Percentiles rank a stretch among this genome's conserved stretches.
phyloP scores from a whole-genome alignment of 2,888 invertebrate genomes.

The Nemotelus nigrinus region DNA sequence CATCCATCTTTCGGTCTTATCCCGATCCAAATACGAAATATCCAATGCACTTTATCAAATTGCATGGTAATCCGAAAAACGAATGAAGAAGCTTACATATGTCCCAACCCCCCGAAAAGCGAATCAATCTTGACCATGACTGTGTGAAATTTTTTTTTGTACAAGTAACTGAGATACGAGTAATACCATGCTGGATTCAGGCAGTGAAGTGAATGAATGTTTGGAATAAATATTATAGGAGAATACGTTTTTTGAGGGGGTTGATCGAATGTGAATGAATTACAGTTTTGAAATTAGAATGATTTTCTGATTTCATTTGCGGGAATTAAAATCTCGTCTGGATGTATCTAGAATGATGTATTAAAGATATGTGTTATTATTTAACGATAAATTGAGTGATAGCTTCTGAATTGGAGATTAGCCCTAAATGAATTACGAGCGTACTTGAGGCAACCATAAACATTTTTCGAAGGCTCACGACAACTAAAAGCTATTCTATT shows the following conservation, averaged over 20 bases:
- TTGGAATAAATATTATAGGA: background rate
- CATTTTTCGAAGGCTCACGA: too few relatives aligned
- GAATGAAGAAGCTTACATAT: conserved; percentile 31
- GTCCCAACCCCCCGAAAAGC: conserved; percentile 28
- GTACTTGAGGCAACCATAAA: too few relatives aligned
- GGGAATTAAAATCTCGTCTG: too few relatives aligned
- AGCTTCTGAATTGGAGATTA: too few relatives aligned
- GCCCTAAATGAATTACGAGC: too few relatives aligned
- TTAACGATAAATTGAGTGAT: too few relatives aligned
- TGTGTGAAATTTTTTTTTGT: conserved; percentile 39
- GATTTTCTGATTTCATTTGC: background rate
- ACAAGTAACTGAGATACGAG: too few relatives aligned
- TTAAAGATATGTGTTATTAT: too few relatives aligned
- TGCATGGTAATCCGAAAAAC: conserved; percentile 48
- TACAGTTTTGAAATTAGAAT: background rate
- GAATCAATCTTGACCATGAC: conserved; percentile 51
- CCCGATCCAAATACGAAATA: background rate
- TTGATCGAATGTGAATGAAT: background rate
- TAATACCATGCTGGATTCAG: too few relatives aligned
- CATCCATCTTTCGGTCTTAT: conserved; percentile 41
- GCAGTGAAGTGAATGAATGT: background rate
- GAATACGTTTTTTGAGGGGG: too few relatives aligned
- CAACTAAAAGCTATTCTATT: too few relatives aligned
- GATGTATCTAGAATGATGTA: too few relatives aligned
- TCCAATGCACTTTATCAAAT: conserved; percentile 51